These are phyloP conservation scores for Sclerurus mexicanus DNA, from an alignment of 2,113 vertebrate species.

Conservation along the genomic window DNA sequence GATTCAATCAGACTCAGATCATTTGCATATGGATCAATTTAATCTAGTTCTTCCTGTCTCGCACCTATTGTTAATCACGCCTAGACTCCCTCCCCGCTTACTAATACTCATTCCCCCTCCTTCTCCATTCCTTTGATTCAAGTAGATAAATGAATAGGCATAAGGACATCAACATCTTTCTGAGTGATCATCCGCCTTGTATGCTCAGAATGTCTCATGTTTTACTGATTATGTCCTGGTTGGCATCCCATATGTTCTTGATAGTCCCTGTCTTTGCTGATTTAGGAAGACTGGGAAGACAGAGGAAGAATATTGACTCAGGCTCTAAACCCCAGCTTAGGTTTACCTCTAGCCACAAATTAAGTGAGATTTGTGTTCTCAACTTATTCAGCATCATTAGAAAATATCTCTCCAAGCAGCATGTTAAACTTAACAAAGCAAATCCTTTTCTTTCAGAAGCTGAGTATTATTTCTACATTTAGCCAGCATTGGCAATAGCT, in stretches of 20 bases:
- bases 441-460: not conserved
- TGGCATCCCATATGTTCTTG: constrained; percentile 55
- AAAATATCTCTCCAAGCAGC: not conserved
- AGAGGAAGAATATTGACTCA: constrained; percentile 25
- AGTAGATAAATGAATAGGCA: constrained; percentile 75
- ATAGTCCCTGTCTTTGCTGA: constrained; percentile 47
- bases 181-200: constrained; percentile 67
- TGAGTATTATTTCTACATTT: constrained; percentile 3
- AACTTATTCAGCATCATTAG: not conserved
- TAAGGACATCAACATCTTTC: constrained; percentile 73
- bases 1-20: constrained; percentile 76
- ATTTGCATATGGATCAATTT: constrained; percentile 83
- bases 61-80: constrained; percentile 81
- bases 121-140: constrained; percentile 69
- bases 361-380: not conserved
- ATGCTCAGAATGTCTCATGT: constrained; percentile 31
- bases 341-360: constrained; percentile 28
- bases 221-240: constrained; percentile 60
- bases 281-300: constrained; percentile 29
- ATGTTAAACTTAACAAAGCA: not conserved
- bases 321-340: not conserved
- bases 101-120: constrained; percentile 29
- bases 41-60: constrained; percentile 77
- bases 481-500: not conserved
- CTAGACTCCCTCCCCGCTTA: not conserved